phyloP scores from a whole-genome alignment of 2,888 invertebrate species.

The Diarsia brunnea region DNA sequence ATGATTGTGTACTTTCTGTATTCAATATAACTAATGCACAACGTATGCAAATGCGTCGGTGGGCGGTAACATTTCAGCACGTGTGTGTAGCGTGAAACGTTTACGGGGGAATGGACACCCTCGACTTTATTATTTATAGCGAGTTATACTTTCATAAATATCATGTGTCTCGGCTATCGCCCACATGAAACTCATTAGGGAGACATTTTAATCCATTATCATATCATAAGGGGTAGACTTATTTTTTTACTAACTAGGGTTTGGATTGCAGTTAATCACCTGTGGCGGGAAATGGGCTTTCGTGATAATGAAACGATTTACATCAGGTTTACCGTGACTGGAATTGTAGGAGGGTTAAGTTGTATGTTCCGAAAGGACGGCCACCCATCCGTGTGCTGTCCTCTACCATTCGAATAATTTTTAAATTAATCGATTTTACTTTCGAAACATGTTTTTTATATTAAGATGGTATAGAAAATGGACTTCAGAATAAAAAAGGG shows the following conservation, averaged over 20 bases:
- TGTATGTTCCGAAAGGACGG: neutral
- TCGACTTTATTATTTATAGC: conserved; percentile 61
- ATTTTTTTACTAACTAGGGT: conserved; percentile 2
- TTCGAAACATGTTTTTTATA: neutral
- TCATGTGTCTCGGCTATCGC: conserved; percentile 42
- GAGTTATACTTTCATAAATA: conserved; percentile 62
- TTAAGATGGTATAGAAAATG: neutral
- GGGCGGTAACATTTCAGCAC: conserved; percentile 66
- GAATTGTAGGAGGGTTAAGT: neutral
- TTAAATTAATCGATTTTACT: neutral
- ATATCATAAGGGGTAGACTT: conserved; percentile 22
- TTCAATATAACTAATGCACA: conserved; percentile 38
- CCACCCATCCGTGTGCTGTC: neutral
- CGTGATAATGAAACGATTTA: neutral
- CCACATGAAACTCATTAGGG: conserved; percentile 54
- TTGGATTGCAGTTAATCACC: neutral
- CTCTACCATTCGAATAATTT: neutral
- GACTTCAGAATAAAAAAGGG: neutral
- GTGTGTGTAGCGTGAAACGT: conserved; percentile 54
- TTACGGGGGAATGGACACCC: conserved; percentile 69
- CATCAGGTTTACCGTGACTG: neutral
- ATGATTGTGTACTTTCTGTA: conserved; percentile 18
- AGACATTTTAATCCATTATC: conserved; percentile 48
- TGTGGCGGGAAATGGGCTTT: neutral
- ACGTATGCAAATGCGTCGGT: conserved; percentile 39